A percentile compares a stretch with the other conserved stretches of the same genome.
Evolutionary conservation across 2,888 invertebrate species (phyloP).

Genomic region (Alcis repandata): DNA sequence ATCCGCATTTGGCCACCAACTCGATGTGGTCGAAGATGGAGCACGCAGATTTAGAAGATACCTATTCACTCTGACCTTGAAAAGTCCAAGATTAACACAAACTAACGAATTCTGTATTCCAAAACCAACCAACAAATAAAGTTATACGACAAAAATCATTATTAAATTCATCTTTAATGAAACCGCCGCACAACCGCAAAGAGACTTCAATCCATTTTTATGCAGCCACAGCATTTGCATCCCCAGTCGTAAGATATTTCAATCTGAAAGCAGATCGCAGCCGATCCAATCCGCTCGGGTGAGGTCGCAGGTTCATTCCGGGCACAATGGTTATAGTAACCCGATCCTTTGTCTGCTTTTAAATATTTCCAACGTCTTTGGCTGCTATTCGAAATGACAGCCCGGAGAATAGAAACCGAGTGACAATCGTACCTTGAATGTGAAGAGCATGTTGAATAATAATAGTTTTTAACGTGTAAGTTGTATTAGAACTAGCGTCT

Average conservation of each 20-base stretch:
- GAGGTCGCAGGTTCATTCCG: conserved; percentile 42
- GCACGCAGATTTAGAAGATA: too few species aligned
- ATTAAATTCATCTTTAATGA: background rate
- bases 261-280: conserved; percentile 28
- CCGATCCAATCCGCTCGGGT: conserved; percentile 31
- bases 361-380: conserved; percentile 26
- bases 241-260: conserved; percentile 26
- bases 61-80: too few species aligned
- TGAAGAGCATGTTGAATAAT: background rate
- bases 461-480: background rate
- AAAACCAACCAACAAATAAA: too few species aligned
- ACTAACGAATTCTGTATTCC: too few species aligned
- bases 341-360: conserved; percentile 43
- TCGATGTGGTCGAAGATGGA: too few species aligned
- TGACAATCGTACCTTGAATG: background rate
- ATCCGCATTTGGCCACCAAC: too few species aligned
- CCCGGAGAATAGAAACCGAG: conserved; percentile 20
- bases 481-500: too few species aligned
- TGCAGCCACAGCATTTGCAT: conserved; percentile 33
- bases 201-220: conserved; percentile 18
- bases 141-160: background rate
- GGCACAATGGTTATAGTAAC: conserved; percentile 43
- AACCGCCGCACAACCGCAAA: background rate
- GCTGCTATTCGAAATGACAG: conserved; percentile 27
- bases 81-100: too few species aligned